Evolutionary conservation across 2,113 vertebrate species (phyloP), one percentile per base, ranked within the genome.

Genomic region (Artemisiospiza belli): DNA sequence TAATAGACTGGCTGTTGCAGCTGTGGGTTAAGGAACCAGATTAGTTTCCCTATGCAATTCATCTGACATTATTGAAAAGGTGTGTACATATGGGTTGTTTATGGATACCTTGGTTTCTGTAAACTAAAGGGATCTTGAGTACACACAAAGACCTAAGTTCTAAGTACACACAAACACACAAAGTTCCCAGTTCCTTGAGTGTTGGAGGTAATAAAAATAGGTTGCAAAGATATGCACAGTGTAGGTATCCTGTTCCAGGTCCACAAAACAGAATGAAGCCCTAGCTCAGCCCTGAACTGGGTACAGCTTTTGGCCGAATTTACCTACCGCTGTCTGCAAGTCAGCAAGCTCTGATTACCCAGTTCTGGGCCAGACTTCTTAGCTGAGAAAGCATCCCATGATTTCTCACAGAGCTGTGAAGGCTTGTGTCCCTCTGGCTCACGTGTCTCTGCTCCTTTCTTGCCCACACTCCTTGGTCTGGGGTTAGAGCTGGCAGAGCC

Each of bases 281-380:
- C 11, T 28, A 59, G 25, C 0, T 1, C n/a, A 72, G 43, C 52
- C 24, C 33, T 15, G 14, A 4, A 1, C 22, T 63, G 25, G n/a
- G 27, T 46, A 23, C 9, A 33, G 76, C 61, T 89, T 6, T 2
- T 43, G 69, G 30, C 5, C 61, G 54, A 57, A 55, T 75, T 93
- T 87, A 47, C 33, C 70, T 76, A 4, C 30, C 47, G 9, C 13
- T 76, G 39, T 72, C 62, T 75, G 33, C 30, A 59, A 82, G 39
- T 63, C 59, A 84, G 15, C 18, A 12, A 62, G 43, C 16, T 72
- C 49, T 55, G 30, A 47, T 75, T 43, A 88, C 18, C 18, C 24
- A 49, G 12, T 17, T 68, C 30, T 78, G 59, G 70, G 23, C 35
- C 3, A 4, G 35, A 51, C 6, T 62, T 66, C 22, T 66, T 55